Evolutionary conservation across 2,888 invertebrate species (phyloP), one percentile per base, ranked within the genome.

Genomic region (Leptopilina myrica): DNA sequence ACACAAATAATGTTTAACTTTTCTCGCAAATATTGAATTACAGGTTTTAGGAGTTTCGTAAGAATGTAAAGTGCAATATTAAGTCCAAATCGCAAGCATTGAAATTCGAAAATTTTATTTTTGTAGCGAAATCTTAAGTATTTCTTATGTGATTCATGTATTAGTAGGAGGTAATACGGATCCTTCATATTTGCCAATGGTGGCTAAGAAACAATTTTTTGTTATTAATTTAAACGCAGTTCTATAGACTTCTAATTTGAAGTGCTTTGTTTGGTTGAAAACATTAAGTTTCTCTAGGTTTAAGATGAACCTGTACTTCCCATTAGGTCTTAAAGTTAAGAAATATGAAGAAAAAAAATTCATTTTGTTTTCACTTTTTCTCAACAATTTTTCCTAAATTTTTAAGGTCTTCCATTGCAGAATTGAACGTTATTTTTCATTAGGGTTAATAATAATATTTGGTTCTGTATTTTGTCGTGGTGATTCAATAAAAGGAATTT

Each of bases 211-310:
- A 53, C 53, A 78, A 75, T 75, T 33, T 33, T 65, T 40, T 6
- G 33, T 46, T 3, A 82, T 49, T 15, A 82, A 75, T 56, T 66
- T 67, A 15, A 59, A 49, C 0, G 78, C 78, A 1, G 78, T 79
- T 62, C 78, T 81, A n/a, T 76, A 76, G 49, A 82, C 79, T 76
- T 81, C 80, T 49, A 84, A 46, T 73, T 82, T 83, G 20, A 82
- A 84, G 26, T 83, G 82, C 1, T 67, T 53, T 2, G 79, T 59
- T 26, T 14, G 9, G 11, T 82, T 77, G 64, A 80, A 83, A 56
- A 76, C 43, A 62, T 83, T 84, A 9, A 83, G 64, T 14, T 65
- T 76, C 76, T 80, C 78, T 2, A 83, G 53, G 66, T 84, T 79
- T 0, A 82, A 67, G 8, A 82, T 77, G 12, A 80, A 76, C 46